Percentiles rank a stretch among this genome's conserved stretches.
Evolutionary conservation across 2,888 invertebrate species (phyloP).

Genomic region (Incurvaria masculella): DNA sequence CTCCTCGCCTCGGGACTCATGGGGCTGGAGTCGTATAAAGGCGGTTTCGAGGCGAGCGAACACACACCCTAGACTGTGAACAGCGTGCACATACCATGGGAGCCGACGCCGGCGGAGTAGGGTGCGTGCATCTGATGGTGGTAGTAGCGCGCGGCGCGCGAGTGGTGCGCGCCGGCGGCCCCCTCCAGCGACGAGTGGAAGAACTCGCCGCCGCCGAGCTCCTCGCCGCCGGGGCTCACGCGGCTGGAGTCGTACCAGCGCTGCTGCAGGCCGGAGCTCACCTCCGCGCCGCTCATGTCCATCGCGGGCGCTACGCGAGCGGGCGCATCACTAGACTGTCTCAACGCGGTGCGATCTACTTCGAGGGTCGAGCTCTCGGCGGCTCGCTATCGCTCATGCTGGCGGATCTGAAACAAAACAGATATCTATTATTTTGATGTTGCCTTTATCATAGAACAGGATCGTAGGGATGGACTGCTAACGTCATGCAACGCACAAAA

Average conservation of each 20-base stretch:
- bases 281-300: constrained; percentile 51
- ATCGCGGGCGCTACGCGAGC: constrained; percentile 18
- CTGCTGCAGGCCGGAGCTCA: constrained; percentile 38
- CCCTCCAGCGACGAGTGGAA: constrained; percentile 57
- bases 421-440: no score
- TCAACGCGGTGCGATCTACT: no score
- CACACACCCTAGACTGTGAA: background rate
- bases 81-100: constrained; percentile 48
- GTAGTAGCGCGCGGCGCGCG: constrained; percentile 54
- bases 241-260: constrained; percentile 52
- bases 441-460: no score
- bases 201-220: constrained; percentile 47
- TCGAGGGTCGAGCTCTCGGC: no score
- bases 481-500: no score
- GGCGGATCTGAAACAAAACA: no score
- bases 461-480: no score
- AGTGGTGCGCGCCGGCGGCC: constrained; percentile 41
- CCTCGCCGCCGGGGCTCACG: constrained; percentile 46
- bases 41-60: constrained; percentile 41
- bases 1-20: constrained; percentile 45
- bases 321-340: background rate
- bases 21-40: constrained; percentile 51
- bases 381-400: no score
- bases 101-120: constrained; percentile 51
- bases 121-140: constrained; percentile 58